A percentile compares a stretch with the other conserved stretches of the same genome.
Conservation (phyloP, 1,140 invertebrate species). For the Ylistrum balloti region DNA sequence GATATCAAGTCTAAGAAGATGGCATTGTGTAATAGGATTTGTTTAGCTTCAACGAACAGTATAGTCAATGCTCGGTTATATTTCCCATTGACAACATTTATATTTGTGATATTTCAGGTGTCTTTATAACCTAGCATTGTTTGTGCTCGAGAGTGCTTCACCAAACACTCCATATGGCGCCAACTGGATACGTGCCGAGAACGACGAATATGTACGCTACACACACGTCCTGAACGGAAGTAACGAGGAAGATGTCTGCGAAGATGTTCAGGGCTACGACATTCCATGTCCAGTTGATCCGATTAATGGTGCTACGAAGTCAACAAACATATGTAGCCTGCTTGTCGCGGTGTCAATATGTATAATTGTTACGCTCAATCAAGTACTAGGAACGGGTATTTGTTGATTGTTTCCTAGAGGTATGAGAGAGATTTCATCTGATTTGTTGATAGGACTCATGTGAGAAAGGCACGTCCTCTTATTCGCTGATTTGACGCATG, state of each 20-base stretch:
- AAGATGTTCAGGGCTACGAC: slow-evolving; percentile 33
- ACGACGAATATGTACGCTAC: slow-evolving; percentile 59
- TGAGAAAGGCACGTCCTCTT: too few relatives aligned
- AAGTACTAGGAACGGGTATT: background rate
- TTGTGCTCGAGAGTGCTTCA: slow-evolving; percentile 55
- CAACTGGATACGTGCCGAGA: slow-evolving; percentile 58
- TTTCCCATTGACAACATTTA: too few relatives aligned
- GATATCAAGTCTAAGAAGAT: too few relatives aligned
- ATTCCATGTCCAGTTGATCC: slow-evolving; percentile 48
- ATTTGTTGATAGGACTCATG: too few relatives aligned
- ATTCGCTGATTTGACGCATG: too few relatives aligned
- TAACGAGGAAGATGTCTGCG: slow-evolving; percentile 43
- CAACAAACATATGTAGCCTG: background rate
- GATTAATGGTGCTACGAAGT: background rate
- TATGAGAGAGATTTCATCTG: too few relatives aligned
- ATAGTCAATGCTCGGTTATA: too few relatives aligned
- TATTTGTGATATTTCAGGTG: slow-evolving; percentile 38
- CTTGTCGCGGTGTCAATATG: background rate
- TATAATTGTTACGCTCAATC: background rate
- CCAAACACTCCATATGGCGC: slow-evolving; percentile 50
- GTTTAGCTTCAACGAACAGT: too few relatives aligned
- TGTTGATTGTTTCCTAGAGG: background rate
- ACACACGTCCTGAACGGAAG: background rate
- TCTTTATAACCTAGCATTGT: slow-evolving; percentile 58
- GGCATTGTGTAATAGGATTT: too few relatives aligned